Percentiles rank a stretch among this genome's conserved stretches.
Conservation (phyloP, 2,113 vertebrate genomes). For the Atlantisia rogersi region DNA sequence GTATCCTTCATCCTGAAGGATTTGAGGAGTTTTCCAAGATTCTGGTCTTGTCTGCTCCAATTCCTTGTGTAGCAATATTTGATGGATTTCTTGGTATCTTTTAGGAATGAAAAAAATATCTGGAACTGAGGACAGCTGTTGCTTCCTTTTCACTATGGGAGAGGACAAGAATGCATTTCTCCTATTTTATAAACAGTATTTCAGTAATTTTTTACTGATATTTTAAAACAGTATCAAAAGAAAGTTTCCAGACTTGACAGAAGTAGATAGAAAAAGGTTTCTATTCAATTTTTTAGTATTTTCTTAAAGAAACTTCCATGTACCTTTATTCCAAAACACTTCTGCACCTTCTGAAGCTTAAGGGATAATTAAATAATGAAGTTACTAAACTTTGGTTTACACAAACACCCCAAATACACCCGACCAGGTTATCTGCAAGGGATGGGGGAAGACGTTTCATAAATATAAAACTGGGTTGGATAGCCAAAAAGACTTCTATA, state of each 20-base stretch:
- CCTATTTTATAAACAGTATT: background rate
- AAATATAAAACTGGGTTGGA: background rate
- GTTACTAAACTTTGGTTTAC: background rate
- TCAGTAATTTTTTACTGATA: background rate
- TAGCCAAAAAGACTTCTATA: background rate
- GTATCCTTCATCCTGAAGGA: background rate
- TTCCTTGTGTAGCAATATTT: background rate
- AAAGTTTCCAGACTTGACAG: background rate
- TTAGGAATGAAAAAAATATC: background rate
- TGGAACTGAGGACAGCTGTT: background rate
- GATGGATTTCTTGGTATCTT: background rate
- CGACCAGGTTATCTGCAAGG: background rate
- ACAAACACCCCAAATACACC: background rate
- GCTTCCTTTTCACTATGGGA: background rate
- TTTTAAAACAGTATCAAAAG: background rate
- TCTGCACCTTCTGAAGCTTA: background rate
- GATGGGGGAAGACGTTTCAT: background rate
- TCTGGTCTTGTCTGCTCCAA: background rate
- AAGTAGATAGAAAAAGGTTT: background rate
- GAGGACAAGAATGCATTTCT: background rate
- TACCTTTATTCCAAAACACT: background rate
- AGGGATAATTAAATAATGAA: background rate
- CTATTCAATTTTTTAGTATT: background rate
- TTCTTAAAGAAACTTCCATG: background rate
- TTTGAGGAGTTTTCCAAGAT: background rate